Evolutionary conservation across 2,888 invertebrate species (phyloP).

Genomic region (Artemia sinica): DNA sequence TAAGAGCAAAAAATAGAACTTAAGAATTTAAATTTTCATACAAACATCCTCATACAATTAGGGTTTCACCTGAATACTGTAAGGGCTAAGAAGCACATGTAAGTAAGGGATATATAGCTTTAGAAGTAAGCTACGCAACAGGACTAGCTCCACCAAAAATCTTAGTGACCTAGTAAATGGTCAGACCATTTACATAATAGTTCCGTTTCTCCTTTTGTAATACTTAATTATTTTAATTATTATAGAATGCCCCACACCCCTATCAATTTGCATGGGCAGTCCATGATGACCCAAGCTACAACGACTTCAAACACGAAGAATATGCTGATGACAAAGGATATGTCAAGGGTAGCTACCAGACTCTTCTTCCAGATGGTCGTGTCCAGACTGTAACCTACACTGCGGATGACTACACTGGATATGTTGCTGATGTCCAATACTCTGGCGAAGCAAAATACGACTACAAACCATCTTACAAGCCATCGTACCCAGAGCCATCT

Average conservation of each 20-base stretch:
- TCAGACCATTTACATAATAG: too few relatives aligned
- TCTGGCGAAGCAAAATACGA: constrained; percentile 20
- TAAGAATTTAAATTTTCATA: too few relatives aligned
- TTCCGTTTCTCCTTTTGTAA: too few relatives aligned
- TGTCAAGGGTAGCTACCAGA: constrained; percentile 21
- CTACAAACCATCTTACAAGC: constrained; percentile 37
- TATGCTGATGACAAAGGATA: constrained; percentile 21
- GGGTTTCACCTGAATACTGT: too few relatives aligned
- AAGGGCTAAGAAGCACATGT: too few relatives aligned
- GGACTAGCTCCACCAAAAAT: too few relatives aligned
- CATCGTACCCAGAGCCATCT: constrained; percentile 57
- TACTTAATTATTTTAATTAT: neutral
- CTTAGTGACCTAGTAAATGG: too few relatives aligned
- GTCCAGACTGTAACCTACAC: constrained; percentile 22
- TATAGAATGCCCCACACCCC: constrained; percentile 8
- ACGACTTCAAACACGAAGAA: constrained; percentile 57
- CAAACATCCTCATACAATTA: too few relatives aligned
- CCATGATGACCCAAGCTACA: constrained; percentile 7
- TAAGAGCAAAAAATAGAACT: too few relatives aligned
- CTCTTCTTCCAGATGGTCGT: constrained; percentile 22
- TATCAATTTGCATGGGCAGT: neutral
- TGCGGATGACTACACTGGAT: constrained; percentile 23
- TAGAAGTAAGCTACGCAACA: too few relatives aligned
- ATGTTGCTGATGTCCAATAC: constrained; percentile 23
- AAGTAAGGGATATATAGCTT: too few relatives aligned